Base-by-base conservation (phyloP, 2,888 invertebrate genomes). In the Barypeithes pellucidus region DNA sequence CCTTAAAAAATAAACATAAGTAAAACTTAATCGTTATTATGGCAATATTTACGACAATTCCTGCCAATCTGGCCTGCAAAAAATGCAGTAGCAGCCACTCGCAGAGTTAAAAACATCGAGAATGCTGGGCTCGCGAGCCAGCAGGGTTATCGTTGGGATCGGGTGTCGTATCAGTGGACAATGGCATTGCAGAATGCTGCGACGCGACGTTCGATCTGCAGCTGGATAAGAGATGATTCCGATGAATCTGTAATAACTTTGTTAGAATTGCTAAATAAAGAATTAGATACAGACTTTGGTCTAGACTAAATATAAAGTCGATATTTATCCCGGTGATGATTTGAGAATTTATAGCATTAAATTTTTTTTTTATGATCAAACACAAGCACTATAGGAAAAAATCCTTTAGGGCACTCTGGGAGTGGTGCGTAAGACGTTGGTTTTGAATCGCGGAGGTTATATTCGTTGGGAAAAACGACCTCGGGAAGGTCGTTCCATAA, bases 121-220 rank as follows among this genome's bases (percentile, higher is more conserved):
- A 72, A 72, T 72, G 66, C 50, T 54, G n/a, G 52, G 67, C 66
- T 60, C 52, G 67, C 45, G 36, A 20, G 50, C 50, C 20, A 43
- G 61, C 14, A 20, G 59, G 67, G 50, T 73, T 69, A 69, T 69
- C 68, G 39, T 59, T 14, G 43, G 50, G 14, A 73, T 73, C 73
- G 68, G 68, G 68, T 68, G 73, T 68, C 61, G 68, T 68, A 73
- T 73, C 73, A 43, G 39, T 63, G 63, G 59, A 73, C 68, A 73
- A 73, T 73, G 73, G 73, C 68, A 73, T 73, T 57, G 68, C 65
- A 59, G 62, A 50, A 50, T 50, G 65, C 50, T 50, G 65, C 47
- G 24, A 36, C 65, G 50, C 29, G 24, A 36, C 65, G 41, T 12
- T 43, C 11, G 39, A 41, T 60, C 60, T 60, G 60, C 54, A 33